phyloP scores from a whole-genome alignment of 2,797 vertebrate species.

The Lateolabrax maculatus region DNA sequence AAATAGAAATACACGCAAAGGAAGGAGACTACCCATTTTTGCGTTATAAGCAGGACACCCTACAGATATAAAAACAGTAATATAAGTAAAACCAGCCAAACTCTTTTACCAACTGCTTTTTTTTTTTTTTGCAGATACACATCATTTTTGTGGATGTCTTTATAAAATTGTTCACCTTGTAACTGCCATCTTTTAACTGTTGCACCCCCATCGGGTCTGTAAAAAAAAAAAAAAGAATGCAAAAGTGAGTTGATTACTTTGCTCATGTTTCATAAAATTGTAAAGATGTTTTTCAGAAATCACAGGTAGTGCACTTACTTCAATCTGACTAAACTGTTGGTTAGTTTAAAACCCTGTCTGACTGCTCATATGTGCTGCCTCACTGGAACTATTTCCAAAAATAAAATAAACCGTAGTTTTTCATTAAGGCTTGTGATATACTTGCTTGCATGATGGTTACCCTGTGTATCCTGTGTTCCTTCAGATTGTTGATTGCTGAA shows the following conservation, averaged over 20 bases:
- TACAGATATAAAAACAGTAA: not conserved
- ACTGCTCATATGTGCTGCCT: too few relatives aligned
- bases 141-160: not conserved
- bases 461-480: too few relatives aligned
- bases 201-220: not conserved
- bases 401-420: too few relatives aligned
- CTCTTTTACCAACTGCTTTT: not conserved
- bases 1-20: conserved; percentile 25
- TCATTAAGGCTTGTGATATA: too few relatives aligned
- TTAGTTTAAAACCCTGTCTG: too few relatives aligned
- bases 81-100: not conserved
- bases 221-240: too few relatives aligned
- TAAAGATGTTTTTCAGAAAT: not conserved
- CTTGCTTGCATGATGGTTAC: too few relatives aligned
- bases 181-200: not conserved
- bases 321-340: too few relatives aligned
- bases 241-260: not conserved
- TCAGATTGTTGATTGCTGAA: too few relatives aligned
- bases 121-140: too few relatives aligned
- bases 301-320: too few relatives aligned
- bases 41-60: not conserved
- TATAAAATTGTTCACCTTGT: not conserved
- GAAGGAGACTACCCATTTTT: not conserved
- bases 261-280: not conserved
- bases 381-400: too few relatives aligned